Evolutionary conservation across 2,797 vertebrate species (phyloP).

Genomic region (Neosilurus hyrtlii): DNA sequence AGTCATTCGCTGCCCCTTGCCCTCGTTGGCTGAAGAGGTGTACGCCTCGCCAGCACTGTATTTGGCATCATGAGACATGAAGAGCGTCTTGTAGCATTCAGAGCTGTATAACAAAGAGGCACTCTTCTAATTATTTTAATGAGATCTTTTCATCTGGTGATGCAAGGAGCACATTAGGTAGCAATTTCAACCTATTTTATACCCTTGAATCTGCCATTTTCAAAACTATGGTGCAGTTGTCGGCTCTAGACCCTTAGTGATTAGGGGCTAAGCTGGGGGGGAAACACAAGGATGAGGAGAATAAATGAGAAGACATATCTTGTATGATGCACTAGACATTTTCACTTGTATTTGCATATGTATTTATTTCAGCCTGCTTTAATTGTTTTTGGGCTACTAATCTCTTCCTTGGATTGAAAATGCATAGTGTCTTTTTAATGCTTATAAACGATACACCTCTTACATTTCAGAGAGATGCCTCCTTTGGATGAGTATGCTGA

Average conservation of each 20-base stretch:
- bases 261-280: constrained; percentile 71
- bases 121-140: constrained; percentile 83
- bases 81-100: constrained; percentile 73
- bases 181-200: constrained; percentile 80
- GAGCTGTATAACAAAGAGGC: constrained; percentile 78
- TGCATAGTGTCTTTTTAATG: not conserved
- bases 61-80: constrained; percentile 71
- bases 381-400: not conserved
- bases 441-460: not conserved
- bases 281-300: constrained; percentile 67
- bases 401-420: not conserved
- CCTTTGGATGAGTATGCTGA: constrained; percentile 67
- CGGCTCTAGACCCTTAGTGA: constrained; percentile 69
- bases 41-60: constrained; percentile 66
- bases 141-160: constrained; percentile 81
- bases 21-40: constrained; percentile 76
- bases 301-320: constrained; percentile 36
- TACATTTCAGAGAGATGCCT: constrained; percentile 52
- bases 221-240: constrained; percentile 72
- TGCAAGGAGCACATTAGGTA: constrained; percentile 80
- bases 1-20: constrained; percentile 77
- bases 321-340: constrained; percentile 17
- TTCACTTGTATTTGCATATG: constrained; percentile 30
- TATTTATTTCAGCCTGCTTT: not conserved
- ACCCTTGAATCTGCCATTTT: constrained; percentile 79